Evolutionary conservation across 2,113 vertebrate species (phyloP).

Genomic region (Podiceps cristatus): DNA sequence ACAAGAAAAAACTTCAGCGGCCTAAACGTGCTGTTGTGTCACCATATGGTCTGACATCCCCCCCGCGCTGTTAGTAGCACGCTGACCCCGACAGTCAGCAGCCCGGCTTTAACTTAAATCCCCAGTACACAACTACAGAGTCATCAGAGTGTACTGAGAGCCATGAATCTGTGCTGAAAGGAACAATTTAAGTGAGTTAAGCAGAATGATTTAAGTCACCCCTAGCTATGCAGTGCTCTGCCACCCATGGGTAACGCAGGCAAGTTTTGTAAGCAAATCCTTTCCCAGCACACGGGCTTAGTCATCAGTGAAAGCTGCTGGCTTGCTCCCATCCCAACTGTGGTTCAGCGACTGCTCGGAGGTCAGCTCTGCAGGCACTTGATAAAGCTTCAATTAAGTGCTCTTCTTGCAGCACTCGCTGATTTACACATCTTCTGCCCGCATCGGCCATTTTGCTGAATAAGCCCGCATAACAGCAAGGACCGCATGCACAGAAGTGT

Average conservation of each 20-base stretch:
- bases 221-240: conserved; percentile 26
- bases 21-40: fast-evolving
- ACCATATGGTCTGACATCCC: neutral
- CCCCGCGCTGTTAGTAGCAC: fast-evolving
- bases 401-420: conserved; percentile 35
- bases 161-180: neutral
- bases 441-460: conserved; percentile 28
- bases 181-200: neutral
- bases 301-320: conserved; percentile 54
- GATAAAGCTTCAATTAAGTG: conserved; percentile 73
- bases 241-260: conserved; percentile 43
- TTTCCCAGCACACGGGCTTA: conserved; percentile 20
- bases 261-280: conserved; percentile 45
- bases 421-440: conserved; percentile 40
- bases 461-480: neutral
- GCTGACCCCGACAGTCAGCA: fast-evolving
- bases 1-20: neutral
- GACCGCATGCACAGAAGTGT: neutral
- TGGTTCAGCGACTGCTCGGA: conserved; percentile 34
- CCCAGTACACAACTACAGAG: neutral
- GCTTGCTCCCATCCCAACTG: conserved; percentile 55
- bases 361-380: conserved; percentile 68
- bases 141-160: neutral
- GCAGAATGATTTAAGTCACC: conserved; percentile 22
- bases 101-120: neutral